Percentiles rank a stretch among this genome's conserved stretches.
phyloP scores from a whole-genome alignment of 2,113 vertebrate genomes.

The Excalfactoria chinensis region DNA sequence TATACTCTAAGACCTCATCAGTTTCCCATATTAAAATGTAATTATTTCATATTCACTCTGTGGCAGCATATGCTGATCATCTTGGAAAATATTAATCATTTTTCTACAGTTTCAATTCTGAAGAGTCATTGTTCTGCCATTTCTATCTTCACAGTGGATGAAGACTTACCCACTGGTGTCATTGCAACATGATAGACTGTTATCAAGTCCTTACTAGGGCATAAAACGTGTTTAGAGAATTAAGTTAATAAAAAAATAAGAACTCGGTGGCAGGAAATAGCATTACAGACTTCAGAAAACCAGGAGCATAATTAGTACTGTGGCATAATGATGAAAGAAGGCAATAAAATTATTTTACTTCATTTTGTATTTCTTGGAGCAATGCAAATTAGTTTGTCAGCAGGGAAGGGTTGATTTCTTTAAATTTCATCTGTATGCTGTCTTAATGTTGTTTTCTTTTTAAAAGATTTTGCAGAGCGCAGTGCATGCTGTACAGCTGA shows the following conservation, averaged over 20 bases:
- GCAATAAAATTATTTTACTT: slow-evolving; percentile 58
- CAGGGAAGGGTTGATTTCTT: slow-evolving; percentile 22
- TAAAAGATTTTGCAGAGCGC: neutral
- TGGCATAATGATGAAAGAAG: slow-evolving; percentile 47
- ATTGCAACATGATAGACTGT: neutral
- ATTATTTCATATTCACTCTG: neutral
- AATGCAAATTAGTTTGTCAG: slow-evolving; percentile 48
- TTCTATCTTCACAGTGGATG: neutral
- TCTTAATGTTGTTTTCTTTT: neutral
- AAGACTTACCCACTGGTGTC: slow-evolving; percentile 4
- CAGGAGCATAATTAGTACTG: slow-evolving; percentile 41
- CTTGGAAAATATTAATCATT: slow-evolving; percentile 42
- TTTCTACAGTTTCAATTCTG: neutral
- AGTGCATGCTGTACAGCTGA: neutral
- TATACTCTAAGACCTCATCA: neutral
- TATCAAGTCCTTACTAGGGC: neutral
- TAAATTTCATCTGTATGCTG: neutral
- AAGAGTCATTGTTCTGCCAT: neutral
- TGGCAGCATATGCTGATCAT: slow-evolving; percentile 1
- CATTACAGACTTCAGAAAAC: slow-evolving; percentile 36
- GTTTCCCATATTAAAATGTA: slow-evolving; percentile 28
- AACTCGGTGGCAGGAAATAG: slow-evolving; percentile 25
- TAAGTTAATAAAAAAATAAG: slow-evolving; percentile 55
- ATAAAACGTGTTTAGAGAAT: slow-evolving; percentile 42
- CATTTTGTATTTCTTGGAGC: slow-evolving; percentile 45